Base-by-base conservation (phyloP, 2,888 invertebrate genomes). In the Syritta pipiens region DNA sequence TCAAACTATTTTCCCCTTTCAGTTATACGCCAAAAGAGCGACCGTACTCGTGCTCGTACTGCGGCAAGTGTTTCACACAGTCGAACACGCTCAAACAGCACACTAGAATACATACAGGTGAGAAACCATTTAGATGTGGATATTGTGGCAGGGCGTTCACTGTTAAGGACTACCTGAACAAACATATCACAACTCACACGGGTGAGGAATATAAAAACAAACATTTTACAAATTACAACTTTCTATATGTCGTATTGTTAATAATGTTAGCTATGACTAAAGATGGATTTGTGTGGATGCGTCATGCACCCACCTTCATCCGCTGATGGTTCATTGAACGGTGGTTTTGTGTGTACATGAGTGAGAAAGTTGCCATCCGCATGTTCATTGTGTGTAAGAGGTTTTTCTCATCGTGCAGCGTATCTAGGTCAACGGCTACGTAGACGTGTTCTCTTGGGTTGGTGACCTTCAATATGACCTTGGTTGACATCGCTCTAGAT, bases 111-210 rank as follows among this genome's bases (percentile, higher is more conserved):
- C 88, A 88, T 85, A 88, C 88, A 86, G 88, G 88, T 87, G 83
- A 88, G 86, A 88, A 88, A 87, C 88, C 88, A 83, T 88, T 88
- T 86, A 86, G 87, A 86, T 88, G 88, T 87, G 86, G 86, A 85
- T 86, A 87, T 86, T 88, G 88, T 86, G 87, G 87, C 86, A 87
- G 88, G 87, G 85, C 86, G 85, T 88, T 88, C 87, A 88, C 88
- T 85, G 88, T 88, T 85, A 87, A 88, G 86, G 88, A 88, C 85
- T 88, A 88, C 86, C 86, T 88, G 86, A 87, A 88, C 87, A 88
- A 88, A 86, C 88, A 88, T 87, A 87, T 88, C 87, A 87, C 88
- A 86, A 87, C 88, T 87, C 88, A 87, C 87, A 88, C 88, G 87
- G 87, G 88, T 88, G 87, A 88, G 87, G 83, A 79, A 44, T 72